Evolutionary conservation across 2,113 vertebrate species (phyloP), one percentile per base, ranked within the genome.

Genomic region (Nycticryphes semicollaris): DNA sequence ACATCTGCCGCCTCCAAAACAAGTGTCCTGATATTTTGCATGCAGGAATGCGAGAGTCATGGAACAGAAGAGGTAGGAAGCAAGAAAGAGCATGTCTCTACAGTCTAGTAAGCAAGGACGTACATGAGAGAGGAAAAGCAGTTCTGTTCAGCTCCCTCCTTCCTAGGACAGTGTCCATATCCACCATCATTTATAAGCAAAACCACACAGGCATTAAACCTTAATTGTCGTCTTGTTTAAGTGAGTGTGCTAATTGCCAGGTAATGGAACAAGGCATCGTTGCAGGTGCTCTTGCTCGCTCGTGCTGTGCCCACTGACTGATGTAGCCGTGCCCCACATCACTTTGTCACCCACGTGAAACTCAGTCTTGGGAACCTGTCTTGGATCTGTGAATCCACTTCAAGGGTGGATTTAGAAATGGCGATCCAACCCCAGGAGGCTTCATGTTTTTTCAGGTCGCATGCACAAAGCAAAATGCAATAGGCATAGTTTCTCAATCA

Each of bases 311-410:
- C 21, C 28, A 2, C n/a, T 67, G 60, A 35, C 24, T 63, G n/a
- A 9, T 28, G 17, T 0, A 2, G n/a, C 43, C 20, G 6, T 2
- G 1, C 30, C 41, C 7, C 0, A 0, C 41, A 24, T 78, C 21
- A 18, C 30, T 91, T 84, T 94, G 64, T 54, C 39, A 77, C 27
- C 28, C 35, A 39, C 11, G 5, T 25, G 39, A 28, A 41, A 11
- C 7, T 16, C 21, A 24, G 0, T 10, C 28, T 72, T 68, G 31
- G 20, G 22, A 84, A 63, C 51, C 21, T 43, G 5, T 43, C 78
- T 92, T 89, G 17, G 12, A 8, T 75, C 28, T 0, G 0, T 83
- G 31, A 90, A 82, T 85, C 17, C 5, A 2, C 48, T 76, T 64
- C 47, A 51, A 60, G 25, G 64, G 4, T 30, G 30, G 76, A n/a